Conservation (phyloP, 2,113 vertebrate genomes). For the Cichladusa arquata region DNA sequence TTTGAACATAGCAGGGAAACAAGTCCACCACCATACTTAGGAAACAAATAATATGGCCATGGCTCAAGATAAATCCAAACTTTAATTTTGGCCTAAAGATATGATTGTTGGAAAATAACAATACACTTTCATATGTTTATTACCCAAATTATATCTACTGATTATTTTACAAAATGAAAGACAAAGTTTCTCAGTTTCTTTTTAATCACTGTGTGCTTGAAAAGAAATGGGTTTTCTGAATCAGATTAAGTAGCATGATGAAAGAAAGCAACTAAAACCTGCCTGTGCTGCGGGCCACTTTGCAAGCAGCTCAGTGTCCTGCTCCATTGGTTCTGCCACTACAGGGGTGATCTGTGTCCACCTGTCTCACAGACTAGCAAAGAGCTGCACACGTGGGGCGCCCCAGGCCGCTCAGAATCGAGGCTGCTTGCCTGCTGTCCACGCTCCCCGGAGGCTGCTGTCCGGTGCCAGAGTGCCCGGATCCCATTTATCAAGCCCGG, state of each 20-base stretch:
- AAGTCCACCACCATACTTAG: not conserved
- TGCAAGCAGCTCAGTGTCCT: not conserved
- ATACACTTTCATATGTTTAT: not conserved
- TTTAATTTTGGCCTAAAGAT: not conserved
- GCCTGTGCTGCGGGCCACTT: not conserved
- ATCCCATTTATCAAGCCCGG: not conserved
- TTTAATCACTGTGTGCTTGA: not conserved
- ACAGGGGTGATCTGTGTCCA: not conserved
- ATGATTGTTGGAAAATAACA: not conserved
- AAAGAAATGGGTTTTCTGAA: not conserved
- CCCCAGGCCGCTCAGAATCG: not conserved
- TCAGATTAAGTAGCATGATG: not conserved
- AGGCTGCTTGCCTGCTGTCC: not conserved
- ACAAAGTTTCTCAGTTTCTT: not conserved
- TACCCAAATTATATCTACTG: not conserved
- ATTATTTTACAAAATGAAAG: not conserved
- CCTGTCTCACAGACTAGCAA: not conserved
- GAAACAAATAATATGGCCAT: not conserved
- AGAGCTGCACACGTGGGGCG: not conserved
- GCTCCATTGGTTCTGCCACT: not conserved
- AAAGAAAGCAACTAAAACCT: not conserved
- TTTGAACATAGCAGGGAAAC: not conserved
- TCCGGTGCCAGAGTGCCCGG: not conserved
- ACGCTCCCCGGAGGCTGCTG: accelerated
- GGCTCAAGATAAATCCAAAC: not conserved